Percentiles rank a stretch among this genome's conserved stretches.
phyloP scores from a whole-genome alignment of 2,888 invertebrate species.

The Habroteleia sp. region DNA sequence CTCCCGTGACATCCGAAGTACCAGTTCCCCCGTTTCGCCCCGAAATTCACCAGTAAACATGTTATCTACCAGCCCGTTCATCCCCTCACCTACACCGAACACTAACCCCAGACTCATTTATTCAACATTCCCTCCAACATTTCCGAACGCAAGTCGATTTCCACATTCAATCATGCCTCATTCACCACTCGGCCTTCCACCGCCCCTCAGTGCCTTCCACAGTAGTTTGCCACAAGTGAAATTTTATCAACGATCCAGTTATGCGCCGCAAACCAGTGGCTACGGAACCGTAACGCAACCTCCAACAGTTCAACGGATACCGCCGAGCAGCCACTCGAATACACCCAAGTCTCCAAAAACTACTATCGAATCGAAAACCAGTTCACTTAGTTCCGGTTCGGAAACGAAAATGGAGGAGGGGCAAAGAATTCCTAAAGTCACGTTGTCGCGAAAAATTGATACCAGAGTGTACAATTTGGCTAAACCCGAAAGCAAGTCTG shows the following conservation, averaged over 20 bases:
- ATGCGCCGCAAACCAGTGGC: constrained; percentile 73
- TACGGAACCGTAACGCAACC: constrained; percentile 69
- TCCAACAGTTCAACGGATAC: constrained; percentile 77
- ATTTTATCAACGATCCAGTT: constrained; percentile 76
- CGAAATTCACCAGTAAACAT: constrained; percentile 79
- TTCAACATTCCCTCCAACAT: constrained; percentile 73
- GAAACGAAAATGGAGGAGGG: constrained; percentile 48
- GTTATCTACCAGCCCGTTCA: constrained; percentile 79
- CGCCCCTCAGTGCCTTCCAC: constrained; percentile 78
- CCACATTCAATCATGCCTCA: constrained; percentile 75
- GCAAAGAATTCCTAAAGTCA: constrained; percentile 40
- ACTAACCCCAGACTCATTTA: constrained; percentile 78
- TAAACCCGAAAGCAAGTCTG: constrained; percentile 27
- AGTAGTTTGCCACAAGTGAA: constrained; percentile 79
- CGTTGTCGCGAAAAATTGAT: constrained; percentile 42
- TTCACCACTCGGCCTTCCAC: constrained; percentile 75
- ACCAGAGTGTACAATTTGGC: constrained; percentile 37
- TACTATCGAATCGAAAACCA: constrained; percentile 64
- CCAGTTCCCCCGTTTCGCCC: constrained; percentile 75
- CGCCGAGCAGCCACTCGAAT: constrained; percentile 73
- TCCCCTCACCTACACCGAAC: constrained; percentile 79
- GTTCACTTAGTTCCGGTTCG: constrained; percentile 22
- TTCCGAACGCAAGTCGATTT: constrained; percentile 73
- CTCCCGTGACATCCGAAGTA: constrained; percentile 72
- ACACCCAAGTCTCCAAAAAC: constrained; percentile 71